Base-by-base conservation (phyloP, 2,888 invertebrate genomes). In the Xanthostigma xanthostigma region DNA sequence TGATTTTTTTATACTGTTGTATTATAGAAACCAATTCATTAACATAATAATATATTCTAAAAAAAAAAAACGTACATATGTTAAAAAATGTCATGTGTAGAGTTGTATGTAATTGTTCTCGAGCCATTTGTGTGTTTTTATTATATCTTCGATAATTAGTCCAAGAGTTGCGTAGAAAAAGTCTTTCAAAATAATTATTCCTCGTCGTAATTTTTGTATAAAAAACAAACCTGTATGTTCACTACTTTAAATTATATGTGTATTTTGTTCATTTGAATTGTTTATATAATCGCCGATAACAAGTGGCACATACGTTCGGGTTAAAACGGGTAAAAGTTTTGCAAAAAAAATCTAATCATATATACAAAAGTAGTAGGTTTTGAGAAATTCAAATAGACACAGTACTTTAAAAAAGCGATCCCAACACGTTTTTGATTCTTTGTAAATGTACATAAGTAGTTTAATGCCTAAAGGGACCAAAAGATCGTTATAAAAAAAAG, bases 321-420 rank as follows among this genome's bases (percentile, higher is more conserved):
- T 44, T 43, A 49, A 53, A 52, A 55, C 55, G 55, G 55, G 55
- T 55, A 53, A 48, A 46, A 45, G 41, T 33, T 47, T 34, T 49
- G 36, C 38, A 40, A 45, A 36, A 41, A 39, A 11, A 36, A 45
- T 17, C 17, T 38, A 11, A 45, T 45, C 36, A 34, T 33, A 11
- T 43, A 48, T 36, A 41, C 43, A 48, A 38, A 41, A 43, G 41
- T 43, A 48, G 41, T 48, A 43, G 41, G 14, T 36, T n/a, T 34
- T 45, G 41, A 33, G 11, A 37, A 45, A 41, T 27, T 11, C n/a
- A 39, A 27, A 17, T 33, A 12, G 41, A 40, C 8, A 41, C 17
- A 40, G 41, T 12, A 17, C 10, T 40, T 12, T 9, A 39, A 39
- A 47, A 12, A 43, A 27, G 14, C 35, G 36, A 13, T 43, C 36